These are phyloP conservation scores for Troides aeacus DNA, from an alignment of 2,888 invertebrate genomes.

Conservation along the genomic window DNA sequence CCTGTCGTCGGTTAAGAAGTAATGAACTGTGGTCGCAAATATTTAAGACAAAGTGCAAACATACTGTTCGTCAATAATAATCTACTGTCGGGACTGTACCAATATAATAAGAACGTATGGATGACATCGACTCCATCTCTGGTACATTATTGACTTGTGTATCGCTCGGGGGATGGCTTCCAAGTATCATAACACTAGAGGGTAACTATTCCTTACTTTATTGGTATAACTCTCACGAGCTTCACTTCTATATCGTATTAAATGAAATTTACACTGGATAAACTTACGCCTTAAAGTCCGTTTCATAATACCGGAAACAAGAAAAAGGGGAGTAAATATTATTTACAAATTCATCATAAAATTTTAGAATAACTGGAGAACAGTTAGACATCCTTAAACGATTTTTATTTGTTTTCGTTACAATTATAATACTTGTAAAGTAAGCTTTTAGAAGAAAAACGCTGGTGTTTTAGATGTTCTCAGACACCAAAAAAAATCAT, in stretches of 20 bases:
- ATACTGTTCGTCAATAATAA: conserved; percentile 19
- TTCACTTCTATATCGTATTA: conserved; percentile 8
- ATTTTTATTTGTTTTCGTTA: too few species aligned
- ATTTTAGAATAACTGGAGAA: too few species aligned
- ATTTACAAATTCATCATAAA: too few species aligned
- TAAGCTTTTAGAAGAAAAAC: too few species aligned
- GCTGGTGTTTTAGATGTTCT: too few species aligned
- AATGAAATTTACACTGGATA: not conserved
- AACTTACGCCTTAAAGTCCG: not conserved
- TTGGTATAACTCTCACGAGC: conserved; percentile 22
- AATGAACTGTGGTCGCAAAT: not conserved
- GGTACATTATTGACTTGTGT: conserved; percentile 31
- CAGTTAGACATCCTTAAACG: too few species aligned
- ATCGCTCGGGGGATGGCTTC: conserved; percentile 19
- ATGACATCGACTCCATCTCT: conserved; percentile 16
- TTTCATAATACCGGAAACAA: not conserved
- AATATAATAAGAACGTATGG: conserved; percentile 25
- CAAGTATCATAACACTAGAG: conserved; percentile 29
- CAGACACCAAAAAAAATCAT: too few species aligned
- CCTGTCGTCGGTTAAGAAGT: too few species aligned
- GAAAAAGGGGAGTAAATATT: not conserved
- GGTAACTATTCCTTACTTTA: conserved; percentile 22
- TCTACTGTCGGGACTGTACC: conserved; percentile 14
- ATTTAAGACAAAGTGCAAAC: not conserved
- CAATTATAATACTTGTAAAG: too few species aligned